These are phyloP conservation scores for Centropyge bicolor DNA, from an alignment of 2,797 vertebrate species.

Conservation along the genomic window DNA sequence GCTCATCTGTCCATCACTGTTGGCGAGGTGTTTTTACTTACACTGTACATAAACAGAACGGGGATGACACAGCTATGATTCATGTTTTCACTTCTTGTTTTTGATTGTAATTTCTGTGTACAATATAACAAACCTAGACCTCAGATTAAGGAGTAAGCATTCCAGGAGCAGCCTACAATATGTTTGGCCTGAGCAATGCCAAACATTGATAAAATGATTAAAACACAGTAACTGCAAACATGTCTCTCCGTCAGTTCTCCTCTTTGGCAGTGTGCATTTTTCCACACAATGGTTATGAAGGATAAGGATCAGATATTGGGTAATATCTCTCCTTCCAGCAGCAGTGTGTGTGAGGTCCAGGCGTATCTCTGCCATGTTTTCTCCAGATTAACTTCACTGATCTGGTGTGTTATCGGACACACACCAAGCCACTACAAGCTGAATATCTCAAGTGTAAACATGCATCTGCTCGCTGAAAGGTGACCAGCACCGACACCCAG, in stretches of 20 bases:
- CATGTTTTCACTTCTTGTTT: not conserved
- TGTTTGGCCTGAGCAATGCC: constrained; percentile 22
- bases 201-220: constrained; percentile 54
- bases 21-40: not conserved
- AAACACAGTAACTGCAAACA: constrained; percentile 54
- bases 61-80: not conserved
- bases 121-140: constrained; percentile 24
- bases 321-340: constrained; percentile 62
- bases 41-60: not conserved
- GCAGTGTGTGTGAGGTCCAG: constrained; percentile 81
- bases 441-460: constrained; percentile 67
- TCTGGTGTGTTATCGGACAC: constrained; percentile 63
- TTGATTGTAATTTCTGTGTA: not conserved
- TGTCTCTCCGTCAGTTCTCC: constrained; percentile 32
- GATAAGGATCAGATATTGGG: constrained; percentile 77
- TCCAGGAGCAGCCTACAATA: constrained; percentile 21
- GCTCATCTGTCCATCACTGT: not conserved
- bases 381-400: constrained; percentile 67
- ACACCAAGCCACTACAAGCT: constrained; percentile 58
- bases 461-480: constrained; percentile 41
- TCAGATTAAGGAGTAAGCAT: not conserved
- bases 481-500: constrained; percentile 40
- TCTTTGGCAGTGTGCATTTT: constrained; percentile 49
- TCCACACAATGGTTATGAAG: constrained; percentile 50
- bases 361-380: constrained; percentile 63